Conservation (phyloP, 2,888 invertebrate genomes). For the Drosophila koepferae region DNA sequence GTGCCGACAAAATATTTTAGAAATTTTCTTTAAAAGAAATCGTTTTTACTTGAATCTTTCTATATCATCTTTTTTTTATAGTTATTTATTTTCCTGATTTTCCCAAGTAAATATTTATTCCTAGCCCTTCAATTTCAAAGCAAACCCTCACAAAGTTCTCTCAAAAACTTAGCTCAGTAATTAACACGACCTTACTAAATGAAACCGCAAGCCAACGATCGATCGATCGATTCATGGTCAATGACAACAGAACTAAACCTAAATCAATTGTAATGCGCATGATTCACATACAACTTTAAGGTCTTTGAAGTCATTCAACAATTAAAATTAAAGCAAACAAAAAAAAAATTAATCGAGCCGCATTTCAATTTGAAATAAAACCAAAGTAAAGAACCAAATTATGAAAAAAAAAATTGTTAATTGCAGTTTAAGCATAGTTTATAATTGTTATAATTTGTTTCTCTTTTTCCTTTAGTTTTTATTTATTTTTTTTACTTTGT, state of each 20-base stretch:
- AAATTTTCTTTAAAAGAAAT: no score
- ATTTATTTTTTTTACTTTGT: neutral
- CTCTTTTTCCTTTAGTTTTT: neutral
- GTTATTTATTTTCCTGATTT: no score
- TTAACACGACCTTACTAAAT: conserved; percentile 32
- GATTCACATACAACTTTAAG: conserved; percentile 18
- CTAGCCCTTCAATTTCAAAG: no score
- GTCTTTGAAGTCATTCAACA: conserved; percentile 16
- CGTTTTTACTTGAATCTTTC: no score
- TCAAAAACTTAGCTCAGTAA: neutral
- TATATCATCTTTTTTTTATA: no score
- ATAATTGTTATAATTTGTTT: conserved; percentile 14
- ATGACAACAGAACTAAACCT: conserved; percentile 1
- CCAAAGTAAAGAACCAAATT: conserved; percentile 16
- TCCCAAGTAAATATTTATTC: neutral
- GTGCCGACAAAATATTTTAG: no score
- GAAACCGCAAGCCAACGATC: conserved; percentile 16
- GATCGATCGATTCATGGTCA: conserved; percentile 16
- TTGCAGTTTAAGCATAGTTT: conserved; percentile 35
- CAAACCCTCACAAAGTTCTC: neutral
- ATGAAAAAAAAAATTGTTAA: conserved; percentile 22
- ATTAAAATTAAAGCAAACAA: conserved; percentile 33
- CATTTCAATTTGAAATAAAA: conserved; percentile 20
- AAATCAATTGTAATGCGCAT: conserved; percentile 17
- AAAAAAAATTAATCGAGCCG: conserved; percentile 29